These are phyloP conservation scores for Edolisoma coerulescens DNA, from an alignment of 2,113 vertebrate genomes.

Conservation along the genomic window DNA sequence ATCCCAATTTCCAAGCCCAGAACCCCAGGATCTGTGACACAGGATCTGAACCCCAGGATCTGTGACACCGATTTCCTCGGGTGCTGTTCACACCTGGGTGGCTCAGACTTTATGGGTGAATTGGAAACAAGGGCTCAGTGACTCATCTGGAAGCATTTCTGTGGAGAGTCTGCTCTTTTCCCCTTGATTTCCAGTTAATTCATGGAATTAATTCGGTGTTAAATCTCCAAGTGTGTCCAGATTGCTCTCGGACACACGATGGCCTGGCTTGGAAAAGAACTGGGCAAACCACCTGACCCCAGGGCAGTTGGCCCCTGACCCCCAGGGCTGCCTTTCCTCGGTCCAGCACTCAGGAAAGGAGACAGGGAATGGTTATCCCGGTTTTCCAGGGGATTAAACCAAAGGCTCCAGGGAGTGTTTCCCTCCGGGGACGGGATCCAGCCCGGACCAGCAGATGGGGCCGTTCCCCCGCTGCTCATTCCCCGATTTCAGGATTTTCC, in stretches of 20 bases:
- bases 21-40: not conserved
- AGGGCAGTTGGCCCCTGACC: not conserved
- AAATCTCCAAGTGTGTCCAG: not conserved
- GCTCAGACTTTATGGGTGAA: not conserved
- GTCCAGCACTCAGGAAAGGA: not conserved
- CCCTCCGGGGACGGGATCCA: not conserved
- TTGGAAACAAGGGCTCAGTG: not conserved
- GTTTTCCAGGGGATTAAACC: not conserved
- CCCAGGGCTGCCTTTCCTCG: not conserved
- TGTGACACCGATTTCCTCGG: not conserved
- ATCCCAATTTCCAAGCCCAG: conserved; percentile 1
- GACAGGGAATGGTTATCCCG: not conserved
- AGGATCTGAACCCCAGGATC: not conserved
- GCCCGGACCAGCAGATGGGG: conserved; percentile 44
- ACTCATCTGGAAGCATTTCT: not conserved
- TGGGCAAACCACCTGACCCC: not conserved
- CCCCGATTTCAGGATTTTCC: not conserved
- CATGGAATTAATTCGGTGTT: not conserved
- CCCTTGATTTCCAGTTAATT: not conserved
- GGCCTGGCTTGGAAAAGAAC: not conserved
- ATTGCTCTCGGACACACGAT: accelerated
- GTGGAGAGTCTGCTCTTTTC: not conserved
- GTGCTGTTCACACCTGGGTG: not conserved
- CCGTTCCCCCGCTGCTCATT: not conserved
- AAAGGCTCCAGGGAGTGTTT: not conserved